These are phyloP conservation scores for Rhopilema esculentum DNA, from an alignment of 30 jellyfish, hydroid and myxozoan genomes.

Conservation along the genomic window DNA sequence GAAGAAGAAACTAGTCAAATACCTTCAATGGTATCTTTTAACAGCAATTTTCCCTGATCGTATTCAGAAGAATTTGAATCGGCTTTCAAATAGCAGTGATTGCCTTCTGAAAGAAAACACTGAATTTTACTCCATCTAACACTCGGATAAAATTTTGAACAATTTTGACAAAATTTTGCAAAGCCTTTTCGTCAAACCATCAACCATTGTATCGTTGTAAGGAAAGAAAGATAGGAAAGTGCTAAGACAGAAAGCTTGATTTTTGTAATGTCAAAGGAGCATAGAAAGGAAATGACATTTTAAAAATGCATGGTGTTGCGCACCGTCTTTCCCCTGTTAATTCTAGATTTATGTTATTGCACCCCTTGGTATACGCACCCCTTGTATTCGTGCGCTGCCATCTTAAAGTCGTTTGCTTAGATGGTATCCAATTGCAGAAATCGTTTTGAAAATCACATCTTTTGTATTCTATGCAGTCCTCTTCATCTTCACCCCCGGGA, in stretches of 20 bases:
- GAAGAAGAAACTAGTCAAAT: background rate
- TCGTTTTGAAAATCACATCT: slow-evolving; percentile 56
- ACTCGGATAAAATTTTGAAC: background rate
- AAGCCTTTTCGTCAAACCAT: too few species aligned
- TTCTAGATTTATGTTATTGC: too few species aligned
- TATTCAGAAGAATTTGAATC: background rate
- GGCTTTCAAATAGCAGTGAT: background rate
- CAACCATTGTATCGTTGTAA: too few species aligned
- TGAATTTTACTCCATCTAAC: background rate
- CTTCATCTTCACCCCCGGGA: slow-evolving; percentile 76
- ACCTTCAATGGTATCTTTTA: background rate
- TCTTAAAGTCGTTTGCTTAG: slow-evolving; percentile 3
- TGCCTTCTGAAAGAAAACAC: background rate
- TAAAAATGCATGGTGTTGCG: too few species aligned
- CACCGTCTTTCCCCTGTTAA: too few species aligned
- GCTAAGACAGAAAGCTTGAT: too few species aligned
- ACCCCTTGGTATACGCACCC: background rate
- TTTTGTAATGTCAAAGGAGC: too few species aligned
- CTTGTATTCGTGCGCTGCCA: slow-evolving; percentile 44
- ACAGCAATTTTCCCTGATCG: background rate
- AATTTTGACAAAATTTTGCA: too few species aligned
- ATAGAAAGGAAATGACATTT: too few species aligned
- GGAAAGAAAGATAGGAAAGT: too few species aligned
- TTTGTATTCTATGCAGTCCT: slow-evolving; percentile 32
- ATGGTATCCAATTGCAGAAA: slow-evolving; percentile 51